Evolutionary conservation across 2,888 invertebrate genomes (phyloP), one percentile per base, ranked within the genome.

Genomic region (Auanema freiburgensis): DNA sequence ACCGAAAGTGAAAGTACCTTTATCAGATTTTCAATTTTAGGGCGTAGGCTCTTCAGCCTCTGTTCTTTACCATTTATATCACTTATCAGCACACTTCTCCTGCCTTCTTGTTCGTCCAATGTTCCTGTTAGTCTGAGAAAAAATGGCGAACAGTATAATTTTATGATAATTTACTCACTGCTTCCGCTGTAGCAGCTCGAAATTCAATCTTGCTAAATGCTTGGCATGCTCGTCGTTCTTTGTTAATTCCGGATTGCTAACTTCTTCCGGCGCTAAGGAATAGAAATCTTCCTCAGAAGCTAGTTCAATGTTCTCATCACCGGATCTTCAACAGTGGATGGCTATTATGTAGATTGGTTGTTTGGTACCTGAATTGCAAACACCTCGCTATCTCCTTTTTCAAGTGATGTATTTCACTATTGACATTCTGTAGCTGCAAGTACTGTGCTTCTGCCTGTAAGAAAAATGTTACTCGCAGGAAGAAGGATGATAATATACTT

Each of bases 1-100:
- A 33, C 8, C 11, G 21, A 49, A 14, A 49, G 10, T 25, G 41
- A 25, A 8, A 46, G 1, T 6, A 60, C 60, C 63, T 67, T 63
- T 2, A 66, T 59, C 2, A 71, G 59, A 24, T 55, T 49, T 6
- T 67, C 67, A 3, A 73, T 65, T 40, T 66, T 65, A 8, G 73
- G 70, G 42, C 67, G 68, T n/a, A 73, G 43, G 21, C 63, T 68
- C 46, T 56, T 57, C 24, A 75, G 61, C 42, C 77, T 65, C 41
- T 67, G 67, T 57, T 78, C 78, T 57, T 79, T 79, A 12, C 72
- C 74, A 11, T 69, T 67, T 50, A 79, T 79, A 54, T 79, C 77
- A 46, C 75, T 75, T 41, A 63, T 43, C 0, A 79, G 66, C n/a
- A 77, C 73, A 18, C 70, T 71, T 55, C 76, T 43, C n/a, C 76